Percentiles rank a stretch among this genome's conserved stretches.
Evolutionary conservation across 1,140 invertebrate genomes (phyloP).

Genomic region (Eurosta solidaginis): DNA sequence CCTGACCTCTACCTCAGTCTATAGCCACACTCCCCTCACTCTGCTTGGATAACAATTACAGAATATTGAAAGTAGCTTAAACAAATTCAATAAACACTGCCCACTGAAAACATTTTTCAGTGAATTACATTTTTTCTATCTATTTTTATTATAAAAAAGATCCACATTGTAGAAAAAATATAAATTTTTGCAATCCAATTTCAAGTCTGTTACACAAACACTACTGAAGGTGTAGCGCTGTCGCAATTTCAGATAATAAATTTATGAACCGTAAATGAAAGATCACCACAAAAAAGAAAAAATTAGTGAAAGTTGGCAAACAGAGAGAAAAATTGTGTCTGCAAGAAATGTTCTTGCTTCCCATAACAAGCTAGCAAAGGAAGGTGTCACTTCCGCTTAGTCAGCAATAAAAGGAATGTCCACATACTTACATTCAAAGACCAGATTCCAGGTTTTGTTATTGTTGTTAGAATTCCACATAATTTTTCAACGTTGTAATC

Average conservation of each 20-base stretch:
- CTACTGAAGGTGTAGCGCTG: not conserved
- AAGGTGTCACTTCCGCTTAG: not conserved
- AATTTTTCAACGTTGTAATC: not conserved
- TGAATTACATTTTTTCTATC: too few relatives aligned
- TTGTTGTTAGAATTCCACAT: not conserved
- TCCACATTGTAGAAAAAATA: too few relatives aligned
- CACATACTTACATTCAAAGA: not conserved
- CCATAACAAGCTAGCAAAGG: not conserved
- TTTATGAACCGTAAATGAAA: slow-evolving; percentile 26
- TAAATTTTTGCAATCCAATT: too few relatives aligned
- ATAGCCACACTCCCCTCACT: too few relatives aligned
- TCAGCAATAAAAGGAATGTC: not conserved
- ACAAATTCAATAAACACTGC: too few relatives aligned
- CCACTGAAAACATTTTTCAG: too few relatives aligned
- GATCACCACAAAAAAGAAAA: not conserved
- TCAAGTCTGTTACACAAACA: not conserved
- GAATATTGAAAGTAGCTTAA: too few relatives aligned
- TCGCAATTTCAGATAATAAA: not conserved
- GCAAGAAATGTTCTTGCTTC: not conserved
- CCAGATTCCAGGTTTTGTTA: not conserved
- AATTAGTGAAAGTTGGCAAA: slow-evolving; percentile 2
- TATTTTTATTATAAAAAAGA: too few relatives aligned
- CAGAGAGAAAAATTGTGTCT: not conserved
- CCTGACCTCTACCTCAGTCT: too few relatives aligned
- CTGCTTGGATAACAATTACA: too few relatives aligned